These are phyloP conservation scores for Strix uralensis DNA, from an alignment of 2,113 vertebrate species.

Conservation along the genomic window DNA sequence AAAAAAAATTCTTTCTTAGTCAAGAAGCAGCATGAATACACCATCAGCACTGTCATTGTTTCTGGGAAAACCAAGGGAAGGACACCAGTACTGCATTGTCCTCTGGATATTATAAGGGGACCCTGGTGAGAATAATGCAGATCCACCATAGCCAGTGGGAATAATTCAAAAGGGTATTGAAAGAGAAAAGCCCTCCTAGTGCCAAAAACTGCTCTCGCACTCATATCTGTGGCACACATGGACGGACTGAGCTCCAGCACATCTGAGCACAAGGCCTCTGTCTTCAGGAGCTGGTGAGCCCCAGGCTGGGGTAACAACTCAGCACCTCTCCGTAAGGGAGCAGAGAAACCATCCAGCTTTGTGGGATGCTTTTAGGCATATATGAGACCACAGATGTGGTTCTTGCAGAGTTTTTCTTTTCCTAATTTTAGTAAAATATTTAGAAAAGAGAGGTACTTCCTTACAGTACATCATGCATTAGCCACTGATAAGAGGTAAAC, in stretches of 20 bases:
- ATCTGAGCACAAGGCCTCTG: neutral
- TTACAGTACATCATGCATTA: neutral
- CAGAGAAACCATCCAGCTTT: neutral
- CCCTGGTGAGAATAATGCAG: rapidly evolving
- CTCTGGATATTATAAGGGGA: neutral
- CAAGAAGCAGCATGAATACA: neutral
- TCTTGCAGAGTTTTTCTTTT: neutral
- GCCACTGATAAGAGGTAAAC: neutral
- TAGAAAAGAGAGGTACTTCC: neutral
- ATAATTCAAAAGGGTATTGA: neutral
- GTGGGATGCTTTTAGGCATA: neutral
- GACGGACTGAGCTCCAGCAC: neutral
- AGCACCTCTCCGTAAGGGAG: rapidly evolving
- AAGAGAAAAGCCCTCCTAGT: neutral
- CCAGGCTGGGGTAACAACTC: neutral
- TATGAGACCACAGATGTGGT: neutral
- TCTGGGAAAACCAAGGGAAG: neutral
- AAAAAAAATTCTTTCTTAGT: neutral
- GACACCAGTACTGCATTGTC: too few relatives aligned
- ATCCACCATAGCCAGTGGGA: neutral
- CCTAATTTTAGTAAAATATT: neutral
- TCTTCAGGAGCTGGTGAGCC: neutral
- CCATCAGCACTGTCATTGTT: neutral
- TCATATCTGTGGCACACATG: neutral
- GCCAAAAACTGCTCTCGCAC: neutral